A percentile compares a stretch with the other conserved stretches of the same genome.
phyloP scores from a whole-genome alignment of 2,888 invertebrate species.

The Erebia epiphron region DNA sequence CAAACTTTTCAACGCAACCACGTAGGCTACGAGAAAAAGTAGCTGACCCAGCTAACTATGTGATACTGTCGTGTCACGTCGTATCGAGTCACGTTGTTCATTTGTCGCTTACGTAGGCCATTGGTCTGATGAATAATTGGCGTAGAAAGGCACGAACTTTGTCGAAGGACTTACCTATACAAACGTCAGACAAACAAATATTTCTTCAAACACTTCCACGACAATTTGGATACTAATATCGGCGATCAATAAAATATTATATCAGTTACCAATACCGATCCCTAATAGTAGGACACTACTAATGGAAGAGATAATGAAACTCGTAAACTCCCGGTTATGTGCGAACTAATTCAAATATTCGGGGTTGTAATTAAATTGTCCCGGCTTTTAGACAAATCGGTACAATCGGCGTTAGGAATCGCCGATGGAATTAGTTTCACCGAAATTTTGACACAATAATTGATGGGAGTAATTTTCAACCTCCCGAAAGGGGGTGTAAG shows the following conservation, averaged over 20 bases:
- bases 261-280: conserved; percentile 8
- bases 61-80: no score
- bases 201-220: background rate
- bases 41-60: no score
- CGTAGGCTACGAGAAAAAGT: no score
- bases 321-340: conserved; percentile 42
- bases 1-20: no score
- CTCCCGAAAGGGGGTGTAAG: conserved; percentile 54
- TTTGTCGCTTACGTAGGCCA: no score
- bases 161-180: no score
- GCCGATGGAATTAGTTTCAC: conserved; percentile 62
- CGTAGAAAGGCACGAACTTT: no score
- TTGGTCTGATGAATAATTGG: no score
- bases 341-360: conserved; percentile 50
- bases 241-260: background rate
- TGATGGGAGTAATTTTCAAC: conserved; percentile 50
- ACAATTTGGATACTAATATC: background rate
- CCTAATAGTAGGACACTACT: conserved; percentile 52
- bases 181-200: no score
- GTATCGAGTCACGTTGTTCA: no score
- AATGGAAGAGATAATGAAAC: conserved; percentile 50
- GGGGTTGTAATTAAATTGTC: conserved; percentile 62
- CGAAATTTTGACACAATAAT: conserved; percentile 61
- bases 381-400: conserved; percentile 63
- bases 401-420: conserved; percentile 49